Conservation (phyloP, 2,797 vertebrate genomes). For the Cryptoprocta ferox region DNA sequence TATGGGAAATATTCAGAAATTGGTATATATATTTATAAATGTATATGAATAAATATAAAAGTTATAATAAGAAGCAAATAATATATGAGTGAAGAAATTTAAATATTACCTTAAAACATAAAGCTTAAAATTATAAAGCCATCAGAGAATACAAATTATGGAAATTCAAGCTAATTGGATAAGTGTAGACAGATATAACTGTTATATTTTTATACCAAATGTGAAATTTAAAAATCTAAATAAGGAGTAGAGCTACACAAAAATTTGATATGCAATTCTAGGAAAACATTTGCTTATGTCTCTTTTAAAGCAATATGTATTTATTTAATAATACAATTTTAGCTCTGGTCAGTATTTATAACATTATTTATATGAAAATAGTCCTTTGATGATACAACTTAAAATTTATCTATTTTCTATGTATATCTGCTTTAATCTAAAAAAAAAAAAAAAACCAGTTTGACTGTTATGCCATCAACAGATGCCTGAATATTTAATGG, state of each 20-base stretch:
- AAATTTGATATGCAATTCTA: background rate
- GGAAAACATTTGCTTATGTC: background rate
- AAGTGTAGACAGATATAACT: background rate
- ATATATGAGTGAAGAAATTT: background rate
- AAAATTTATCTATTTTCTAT: conserved; percentile 16
- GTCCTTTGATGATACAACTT: background rate
- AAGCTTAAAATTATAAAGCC: background rate
- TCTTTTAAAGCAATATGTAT: background rate
- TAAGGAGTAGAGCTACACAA: background rate
- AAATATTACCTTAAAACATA: background rate
- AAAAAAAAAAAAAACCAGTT: background rate
- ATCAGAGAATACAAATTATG: background rate
- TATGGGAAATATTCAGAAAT: background rate
- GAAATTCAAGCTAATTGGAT: background rate
- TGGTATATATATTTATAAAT: background rate
- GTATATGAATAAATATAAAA: background rate
- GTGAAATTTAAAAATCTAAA: background rate
- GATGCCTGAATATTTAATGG: conserved; percentile 31
- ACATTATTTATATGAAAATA: conserved; percentile 7
- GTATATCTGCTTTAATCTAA: conserved; percentile 9
- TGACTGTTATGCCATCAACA: conserved; percentile 47
- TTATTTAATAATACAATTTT: background rate
- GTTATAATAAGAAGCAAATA: background rate
- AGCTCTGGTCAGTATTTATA: background rate
- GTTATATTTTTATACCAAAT: background rate